These are phyloP conservation scores for Chondrilla cf. caribensis DNA, from an alignment of 37 sponge, comb jelly and placozoan species.

Conservation along the genomic window DNA sequence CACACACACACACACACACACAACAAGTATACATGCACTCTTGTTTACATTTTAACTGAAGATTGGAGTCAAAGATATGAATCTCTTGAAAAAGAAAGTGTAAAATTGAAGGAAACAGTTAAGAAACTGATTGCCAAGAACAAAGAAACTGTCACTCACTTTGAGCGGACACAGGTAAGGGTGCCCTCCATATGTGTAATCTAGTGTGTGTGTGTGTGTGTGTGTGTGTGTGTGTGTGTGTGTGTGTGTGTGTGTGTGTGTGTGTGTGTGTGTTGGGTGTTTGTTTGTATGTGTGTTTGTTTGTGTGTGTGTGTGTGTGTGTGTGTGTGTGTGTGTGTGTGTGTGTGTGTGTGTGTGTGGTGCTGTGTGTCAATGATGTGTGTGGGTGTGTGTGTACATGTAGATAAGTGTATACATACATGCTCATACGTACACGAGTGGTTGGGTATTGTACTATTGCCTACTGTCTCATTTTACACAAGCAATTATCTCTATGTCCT, in stretches of 20 bases:
- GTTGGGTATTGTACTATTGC: background rate
- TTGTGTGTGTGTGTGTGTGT: conserved; percentile 22
- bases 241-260: conserved; percentile 34
- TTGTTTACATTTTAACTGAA: background rate
- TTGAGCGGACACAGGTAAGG: background rate
- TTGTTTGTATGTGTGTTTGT: conserved; percentile 12
- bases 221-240: conserved; percentile 33
- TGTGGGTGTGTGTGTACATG: too few species aligned
- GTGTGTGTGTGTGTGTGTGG: conserved; percentile 1
- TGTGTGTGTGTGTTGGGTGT: conserved; percentile 23
- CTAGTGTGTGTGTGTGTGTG: background rate
- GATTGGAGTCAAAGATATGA: background rate
- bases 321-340: conserved; percentile 18
- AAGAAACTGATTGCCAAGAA: background rate
- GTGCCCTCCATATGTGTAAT: too few species aligned
- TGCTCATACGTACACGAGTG: too few species aligned
- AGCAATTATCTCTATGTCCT: background rate
- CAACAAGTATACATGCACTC: background rate
- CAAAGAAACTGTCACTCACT: too few species aligned
- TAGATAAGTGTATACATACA: too few species aligned
- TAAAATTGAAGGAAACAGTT: background rate
- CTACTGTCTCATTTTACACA: background rate
- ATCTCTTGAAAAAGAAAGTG: background rate
- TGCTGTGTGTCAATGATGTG: background rate
- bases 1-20: conserved; percentile 14